Evolutionary conservation across 2,888 invertebrate genomes (phyloP).

Genomic region (Biston betularia): DNA sequence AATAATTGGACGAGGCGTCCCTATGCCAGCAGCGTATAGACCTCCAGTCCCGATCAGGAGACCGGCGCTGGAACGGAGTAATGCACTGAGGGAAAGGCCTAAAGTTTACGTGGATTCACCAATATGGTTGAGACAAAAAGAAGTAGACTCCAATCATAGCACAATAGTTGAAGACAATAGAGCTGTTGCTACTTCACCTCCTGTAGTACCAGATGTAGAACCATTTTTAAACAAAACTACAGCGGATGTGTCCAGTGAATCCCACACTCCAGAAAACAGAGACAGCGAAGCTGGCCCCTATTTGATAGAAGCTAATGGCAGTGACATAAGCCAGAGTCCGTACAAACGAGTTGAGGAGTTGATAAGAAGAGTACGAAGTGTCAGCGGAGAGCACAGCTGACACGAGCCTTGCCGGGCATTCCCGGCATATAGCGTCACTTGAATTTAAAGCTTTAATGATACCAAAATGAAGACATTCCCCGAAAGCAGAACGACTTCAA

Average conservation of each 20-base stretch:
- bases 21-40: conserved; percentile 81
- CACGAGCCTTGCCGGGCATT: conserved; percentile 75
- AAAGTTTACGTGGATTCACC: conserved; percentile 87
- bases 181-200: conserved; percentile 50
- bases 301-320: conserved; percentile 68
- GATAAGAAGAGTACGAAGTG: conserved; percentile 75
- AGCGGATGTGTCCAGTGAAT: conserved; percentile 70
- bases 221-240: conserved; percentile 69
- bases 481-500: conserved; percentile 32
- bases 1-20: conserved; percentile 82
- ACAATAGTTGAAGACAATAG: conserved; percentile 60
- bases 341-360: conserved; percentile 78
- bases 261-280: conserved; percentile 73
- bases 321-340: conserved; percentile 73
- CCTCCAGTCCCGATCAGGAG: conserved; percentile 78
- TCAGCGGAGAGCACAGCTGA: conserved; percentile 79
- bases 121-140: conserved; percentile 85
- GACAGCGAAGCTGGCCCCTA: conserved; percentile 74
- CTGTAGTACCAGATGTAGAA: conserved; percentile 67
- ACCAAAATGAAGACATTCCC: conserved; percentile 47
- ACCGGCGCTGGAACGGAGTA: conserved; percentile 84
- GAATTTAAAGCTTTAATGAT: conserved; percentile 47
- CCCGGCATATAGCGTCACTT: conserved; percentile 69
- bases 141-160: conserved; percentile 58
- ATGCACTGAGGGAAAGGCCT: conserved; percentile 83